These are phyloP conservation scores for Glaucidium brasilianum DNA, from an alignment of 2,113 vertebrate species.

Conservation along the genomic window DNA sequence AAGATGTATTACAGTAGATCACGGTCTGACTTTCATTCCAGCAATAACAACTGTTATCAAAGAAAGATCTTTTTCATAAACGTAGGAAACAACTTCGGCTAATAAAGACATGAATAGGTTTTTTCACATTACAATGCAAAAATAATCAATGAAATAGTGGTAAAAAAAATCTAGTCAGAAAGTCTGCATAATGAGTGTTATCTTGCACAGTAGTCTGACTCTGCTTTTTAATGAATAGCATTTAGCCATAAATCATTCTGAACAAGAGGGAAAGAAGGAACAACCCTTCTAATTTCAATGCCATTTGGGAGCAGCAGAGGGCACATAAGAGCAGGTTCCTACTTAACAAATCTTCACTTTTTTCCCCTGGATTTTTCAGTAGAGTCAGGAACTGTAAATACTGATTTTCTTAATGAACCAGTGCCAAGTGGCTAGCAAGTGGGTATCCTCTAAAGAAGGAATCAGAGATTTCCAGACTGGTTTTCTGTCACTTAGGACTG, in stretches of 20 bases:
- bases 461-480: neutral
- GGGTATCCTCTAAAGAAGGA: neutral
- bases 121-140: conserved; percentile 56
- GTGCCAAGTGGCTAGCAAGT: neutral
- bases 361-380: neutral
- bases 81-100: conserved; percentile 56
- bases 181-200: conserved; percentile 65
- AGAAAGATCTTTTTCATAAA: conserved; percentile 47
- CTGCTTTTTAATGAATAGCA: conserved; percentile 60
- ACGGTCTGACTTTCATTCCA: conserved; percentile 43
- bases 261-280: neutral
- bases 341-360: neutral
- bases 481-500: neutral
- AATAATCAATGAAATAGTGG: conserved; percentile 58
- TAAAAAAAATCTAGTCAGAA: conserved; percentile 29
- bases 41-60: conserved; percentile 68
- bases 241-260: conserved; percentile 65
- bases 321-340: neutral
- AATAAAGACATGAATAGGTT: conserved; percentile 57
- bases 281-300: neutral
- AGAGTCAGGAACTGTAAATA: neutral
- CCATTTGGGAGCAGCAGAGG: conserved; percentile 47
- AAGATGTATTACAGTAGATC: conserved; percentile 34
- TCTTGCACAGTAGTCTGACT: conserved; percentile 61
- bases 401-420: neutral